Evolutionary conservation across 1,140 invertebrate genomes (phyloP), one percentile per base, ranked within the genome.

Genomic region (Drosophila jambulina): DNA sequence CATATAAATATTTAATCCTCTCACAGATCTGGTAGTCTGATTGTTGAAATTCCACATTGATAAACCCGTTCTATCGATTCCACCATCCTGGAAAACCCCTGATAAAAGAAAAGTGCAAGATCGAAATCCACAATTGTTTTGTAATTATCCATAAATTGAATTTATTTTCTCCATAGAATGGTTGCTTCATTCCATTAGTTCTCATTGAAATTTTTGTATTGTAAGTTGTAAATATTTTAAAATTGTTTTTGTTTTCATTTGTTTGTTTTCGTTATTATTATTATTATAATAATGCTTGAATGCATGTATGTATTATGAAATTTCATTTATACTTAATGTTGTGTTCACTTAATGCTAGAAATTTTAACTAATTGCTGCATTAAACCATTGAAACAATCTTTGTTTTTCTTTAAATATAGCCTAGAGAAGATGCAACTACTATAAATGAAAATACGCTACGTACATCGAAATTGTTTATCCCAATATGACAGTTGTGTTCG

Each of bases 191-290:
- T 83, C 76, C 80, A 84, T 80, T 86, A 83, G 81, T 84, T 88
- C 65, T 80, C 84, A 76, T 88, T 88, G 80, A 87, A 87, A 84
- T 87, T 83, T 80, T 83, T 87, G 59, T 87, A 87, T 81, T 59
- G 72, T 87, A 87, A 90, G 69, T 90, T 87, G 84, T 88, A 87
- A 90, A 90, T 90, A 84, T 88, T 86, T 87, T 80, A 90, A 87
- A 87, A 58, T 87, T 57, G 59, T 76, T 74, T 54, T 80, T 75
- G 36, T 69, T 82, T 82, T 62, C 49, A 59, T 60, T 76, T 76
- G 64, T 76, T 76, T 71, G 70, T 64, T 59, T 23, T 75, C 25
- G 38, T 65, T 78, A 34, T 54, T 23, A 15, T 54, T 54, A 36
- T 54, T 53, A 53, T 53, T 57, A 75, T 76, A 43, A 80, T 79